Percentiles rank a stretch among this genome's conserved stretches.
These are phyloP conservation scores for Paguma larvata DNA, from an alignment of 2,797 vertebrate genomes.

Conservation along the genomic window DNA sequence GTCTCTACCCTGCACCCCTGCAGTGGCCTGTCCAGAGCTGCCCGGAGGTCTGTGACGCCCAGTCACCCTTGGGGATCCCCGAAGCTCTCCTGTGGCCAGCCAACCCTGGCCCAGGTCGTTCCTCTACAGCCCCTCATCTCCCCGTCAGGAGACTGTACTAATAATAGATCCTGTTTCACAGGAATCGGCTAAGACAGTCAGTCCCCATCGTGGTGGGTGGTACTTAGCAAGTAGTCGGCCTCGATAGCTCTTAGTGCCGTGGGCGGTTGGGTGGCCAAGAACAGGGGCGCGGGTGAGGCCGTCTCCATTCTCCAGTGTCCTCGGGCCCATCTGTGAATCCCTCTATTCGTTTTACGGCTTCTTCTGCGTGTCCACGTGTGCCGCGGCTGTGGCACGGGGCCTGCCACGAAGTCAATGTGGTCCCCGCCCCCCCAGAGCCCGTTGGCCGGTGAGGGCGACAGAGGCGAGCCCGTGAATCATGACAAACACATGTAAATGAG, in stretches of 20 bases:
- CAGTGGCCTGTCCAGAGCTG: not conserved
- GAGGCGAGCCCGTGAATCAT: not conserved
- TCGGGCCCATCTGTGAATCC: not conserved
- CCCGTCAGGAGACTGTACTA: not conserved
- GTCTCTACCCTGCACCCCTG: not conserved
- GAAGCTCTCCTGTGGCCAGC: not conserved
- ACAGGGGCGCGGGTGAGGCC: too few species aligned
- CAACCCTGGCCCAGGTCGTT: not conserved
- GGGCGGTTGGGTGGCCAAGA: not conserved
- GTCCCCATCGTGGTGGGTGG: fast-evolving
- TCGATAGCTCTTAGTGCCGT: not conserved
- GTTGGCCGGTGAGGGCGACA: not conserved
- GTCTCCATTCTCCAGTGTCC: fast-evolving
- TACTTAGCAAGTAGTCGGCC: not conserved
- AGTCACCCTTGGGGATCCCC: not conserved
- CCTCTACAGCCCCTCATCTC: not conserved
- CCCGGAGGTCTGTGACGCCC: not conserved
- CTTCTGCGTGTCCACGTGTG: fast-evolving
- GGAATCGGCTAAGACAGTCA: not conserved
- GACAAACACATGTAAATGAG: not conserved
- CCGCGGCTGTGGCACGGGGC: fast-evolving
- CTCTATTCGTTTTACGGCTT: not conserved
- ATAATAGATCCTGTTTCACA: not conserved
- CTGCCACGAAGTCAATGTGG: not conserved
- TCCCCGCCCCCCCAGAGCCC: not conserved